Base-by-base conservation (phyloP, 2,888 invertebrate genomes). In the Argyresthia albistria region DNA sequence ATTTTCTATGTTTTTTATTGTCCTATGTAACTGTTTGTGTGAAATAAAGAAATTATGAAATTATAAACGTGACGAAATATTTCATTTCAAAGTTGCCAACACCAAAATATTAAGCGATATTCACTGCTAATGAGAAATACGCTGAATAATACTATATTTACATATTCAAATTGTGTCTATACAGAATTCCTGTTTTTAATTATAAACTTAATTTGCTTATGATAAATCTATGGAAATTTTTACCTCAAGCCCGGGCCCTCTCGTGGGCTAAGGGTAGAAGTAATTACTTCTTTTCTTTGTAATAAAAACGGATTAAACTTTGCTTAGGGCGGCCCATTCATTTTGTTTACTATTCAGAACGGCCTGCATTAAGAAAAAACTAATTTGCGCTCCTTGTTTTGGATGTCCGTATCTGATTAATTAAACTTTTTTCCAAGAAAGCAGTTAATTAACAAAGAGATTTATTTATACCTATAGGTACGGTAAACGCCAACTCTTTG, bases 241-340 rank as follows among this genome's bases (percentile, higher is more conserved):
- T 80, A 84, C 83, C 84, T 87, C 81, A 69, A 67, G 76, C 67
- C 75, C 70, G 76, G 77, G 77, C 83, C 84, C 83, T 84, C 83
- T 80, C 77, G 75, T 78, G 70, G 73, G 76, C 77, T 79, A 83
- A 82, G 80, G 84, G 84, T 80, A 83, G 79, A 48, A 81, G 83
- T 84, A 87, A 87, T 87, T 87, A 86, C 86, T 86, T 87, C 82
- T 86, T 86, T 87, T 86, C 86, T 86, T 86, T 80, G 83, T 86
- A 84, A 86, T 86, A 87, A 86, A 86, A 87, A 83, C 83, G 83
- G 84, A 87, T 87, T 87, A 84, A 87, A 87, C 86, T 87, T 87
- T 86, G 83, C 83, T 86, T 84, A 86, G 83, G 83, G 80, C 74
- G 72, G 78, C 71, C 78, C 78, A 86, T 87, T 87, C 82, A 81